phyloP scores from a whole-genome alignment of 1,140 invertebrate species.

The Hycleus cichorii region DNA sequence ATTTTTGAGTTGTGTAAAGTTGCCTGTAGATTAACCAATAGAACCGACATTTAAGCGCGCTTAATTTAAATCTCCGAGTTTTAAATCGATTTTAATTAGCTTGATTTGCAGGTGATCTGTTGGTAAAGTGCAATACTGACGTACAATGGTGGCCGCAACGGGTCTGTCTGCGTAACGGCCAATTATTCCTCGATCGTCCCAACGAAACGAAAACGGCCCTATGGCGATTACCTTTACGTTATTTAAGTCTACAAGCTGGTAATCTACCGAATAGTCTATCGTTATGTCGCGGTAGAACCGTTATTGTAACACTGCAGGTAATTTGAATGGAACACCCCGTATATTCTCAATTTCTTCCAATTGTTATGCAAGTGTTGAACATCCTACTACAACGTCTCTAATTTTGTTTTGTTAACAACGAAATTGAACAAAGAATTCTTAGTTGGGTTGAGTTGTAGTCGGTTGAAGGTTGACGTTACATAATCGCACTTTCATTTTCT shows the following conservation, averaged over 20 bases:
- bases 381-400: constrained; percentile 2
- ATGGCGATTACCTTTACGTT: constrained; percentile 29
- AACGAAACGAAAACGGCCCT: constrained; percentile 20
- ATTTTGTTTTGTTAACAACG: not conserved
- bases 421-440: not conserved
- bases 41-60: no score
- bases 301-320: constrained; percentile 37
- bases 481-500: not conserved
- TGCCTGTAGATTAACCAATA: no score
- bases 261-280: constrained; percentile 33
- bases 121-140: constrained; percentile 32
- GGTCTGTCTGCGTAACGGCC: constrained; percentile 31
- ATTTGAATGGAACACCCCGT: not conserved
- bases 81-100: no score
- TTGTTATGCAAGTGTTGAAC: constrained; percentile 9
- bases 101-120: constrained; percentile 31
- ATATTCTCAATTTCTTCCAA: not conserved
- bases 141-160: constrained; percentile 31
- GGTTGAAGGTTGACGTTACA: not conserved
- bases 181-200: constrained; percentile 18
- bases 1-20: no score
- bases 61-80: no score
- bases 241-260: constrained; percentile 35
- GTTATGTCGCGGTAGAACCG: constrained; percentile 28
- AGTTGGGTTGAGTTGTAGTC: not conserved